These are phyloP conservation scores for Paralichthys olivaceus DNA, from an alignment of 2,113 vertebrate genomes.

Conservation along the genomic window DNA sequence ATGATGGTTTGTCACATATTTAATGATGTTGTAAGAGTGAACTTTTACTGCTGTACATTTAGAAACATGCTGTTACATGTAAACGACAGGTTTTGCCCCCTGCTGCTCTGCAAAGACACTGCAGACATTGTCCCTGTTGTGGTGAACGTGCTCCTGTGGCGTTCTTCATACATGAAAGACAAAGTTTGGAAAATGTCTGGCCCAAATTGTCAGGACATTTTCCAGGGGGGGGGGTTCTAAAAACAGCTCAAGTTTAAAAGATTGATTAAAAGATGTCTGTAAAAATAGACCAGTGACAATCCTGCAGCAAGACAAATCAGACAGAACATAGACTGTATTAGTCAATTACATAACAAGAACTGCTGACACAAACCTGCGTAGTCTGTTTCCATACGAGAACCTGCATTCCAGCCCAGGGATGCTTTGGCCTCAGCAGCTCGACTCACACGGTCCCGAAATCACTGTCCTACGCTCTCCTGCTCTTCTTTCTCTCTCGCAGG, in stretches of 20 bases:
- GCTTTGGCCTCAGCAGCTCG: not conserved
- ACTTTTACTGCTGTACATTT: too few species aligned
- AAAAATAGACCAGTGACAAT: not conserved
- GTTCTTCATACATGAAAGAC: too few species aligned
- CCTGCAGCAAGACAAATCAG: not conserved
- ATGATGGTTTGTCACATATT: too few species aligned
- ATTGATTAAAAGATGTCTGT: too few species aligned
- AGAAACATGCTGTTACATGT: too few species aligned
- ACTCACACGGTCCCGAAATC: constrained; percentile 22
- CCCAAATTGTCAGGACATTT: too few species aligned
- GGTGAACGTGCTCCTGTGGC: too few species aligned
- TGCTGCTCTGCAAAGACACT: not conserved
- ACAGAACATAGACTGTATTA: not conserved
- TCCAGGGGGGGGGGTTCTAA: too few species aligned
- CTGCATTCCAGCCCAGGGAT: constrained; percentile 31
- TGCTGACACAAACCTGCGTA: constrained; percentile 53
- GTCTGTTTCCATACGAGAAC: constrained; percentile 17
- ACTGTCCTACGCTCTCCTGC: too few species aligned
- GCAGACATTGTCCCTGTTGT: not conserved
- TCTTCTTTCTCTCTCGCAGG: constrained; percentile 4
- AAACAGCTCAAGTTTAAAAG: not conserved
- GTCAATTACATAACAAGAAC: not conserved
- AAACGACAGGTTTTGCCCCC: not conserved
- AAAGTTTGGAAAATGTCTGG: too few species aligned
- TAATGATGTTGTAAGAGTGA: too few species aligned